Base-by-base conservation (phyloP, 2,797 vertebrate genomes). In the Ibycter americanus region DNA sequence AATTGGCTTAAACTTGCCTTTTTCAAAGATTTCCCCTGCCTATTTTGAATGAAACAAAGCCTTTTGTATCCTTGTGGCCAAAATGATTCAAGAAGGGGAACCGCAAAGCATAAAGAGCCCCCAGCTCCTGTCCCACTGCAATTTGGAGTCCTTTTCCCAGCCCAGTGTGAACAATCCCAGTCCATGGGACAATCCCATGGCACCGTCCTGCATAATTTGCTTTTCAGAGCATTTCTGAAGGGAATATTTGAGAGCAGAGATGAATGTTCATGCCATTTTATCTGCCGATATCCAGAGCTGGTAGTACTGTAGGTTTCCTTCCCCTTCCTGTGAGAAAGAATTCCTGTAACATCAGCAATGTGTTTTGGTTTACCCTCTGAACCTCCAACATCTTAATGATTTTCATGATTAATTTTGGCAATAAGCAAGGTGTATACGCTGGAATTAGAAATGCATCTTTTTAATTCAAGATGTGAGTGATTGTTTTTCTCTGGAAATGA, bases 31-130 rank as follows among this genome's bases (percentile, higher is more conserved):
- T 81, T 91, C 11, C 36, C 34, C 8, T 9, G 22, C n/a, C 38
- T 78, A 13, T 94, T 96, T 66, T 38, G 22, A 86, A 61, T 21
- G 65, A 91, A 93, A 84, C 70, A 87, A 94, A 92, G 68, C 42
- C 55, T 76, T 94, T 92, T 96, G 58, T 94, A 61, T 83, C 55
- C 59, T 58, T 59, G 32, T 70, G 56, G 44, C 76, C 49, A 85
- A 83, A 81, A 68, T 21, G 0, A 61, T 61, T 91, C 27, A 71
- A 76, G n/a, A 67, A 79, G 32, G 36, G 42, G 34, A 87, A 68
- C 23, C 32, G 65, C 51, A 78, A 86, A 31, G 26, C 51, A 34
- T 49, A 77, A 91, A 77, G 38, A 86, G 6, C 4, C 68, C 56
- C 6, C 31, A 79, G n/a, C 54, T 79, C 36, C 40, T 66, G 44